Evolutionary conservation across 2,888 invertebrate species (phyloP).

Genomic region (Cetonia aurata): DNA sequence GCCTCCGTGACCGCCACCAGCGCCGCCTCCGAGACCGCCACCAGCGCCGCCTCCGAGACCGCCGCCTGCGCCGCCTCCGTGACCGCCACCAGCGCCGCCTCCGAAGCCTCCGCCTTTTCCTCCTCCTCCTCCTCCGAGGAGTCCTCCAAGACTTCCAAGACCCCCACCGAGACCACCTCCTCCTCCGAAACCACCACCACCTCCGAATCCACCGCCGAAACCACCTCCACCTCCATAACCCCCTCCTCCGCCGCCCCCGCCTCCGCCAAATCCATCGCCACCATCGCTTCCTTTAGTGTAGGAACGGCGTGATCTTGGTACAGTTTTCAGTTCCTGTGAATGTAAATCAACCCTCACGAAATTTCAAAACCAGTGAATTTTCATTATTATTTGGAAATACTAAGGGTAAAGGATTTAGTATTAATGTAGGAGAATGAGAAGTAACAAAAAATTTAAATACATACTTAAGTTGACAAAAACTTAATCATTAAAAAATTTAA

Average conservation of each 20-base stretch:
- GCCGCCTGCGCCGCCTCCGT: conserved; percentile 37
- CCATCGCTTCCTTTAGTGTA: conserved; percentile 17
- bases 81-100: conserved; percentile 47
- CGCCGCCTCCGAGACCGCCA: conserved; percentile 52
- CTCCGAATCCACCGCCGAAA: conserved; percentile 62
- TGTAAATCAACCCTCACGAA: not conserved
- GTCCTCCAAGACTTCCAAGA: conserved; percentile 28
- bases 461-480: too few species aligned
- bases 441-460: too few species aligned
- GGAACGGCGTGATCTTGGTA: conserved; percentile 43
- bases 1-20: conserved; percentile 39
- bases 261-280: conserved; percentile 54
- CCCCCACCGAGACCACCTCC: conserved; percentile 60
- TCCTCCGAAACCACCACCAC: conserved; percentile 63
- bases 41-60: conserved; percentile 58
- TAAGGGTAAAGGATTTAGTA: too few species aligned
- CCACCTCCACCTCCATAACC: conserved; percentile 26
- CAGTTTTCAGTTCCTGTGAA: conserved; percentile 48
- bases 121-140: conserved; percentile 43
- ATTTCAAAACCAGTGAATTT: too few species aligned
- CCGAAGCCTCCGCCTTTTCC: conserved; percentile 37
- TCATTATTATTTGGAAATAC: too few species aligned
- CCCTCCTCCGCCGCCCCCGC: conserved; percentile 13
- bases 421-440: too few species aligned
- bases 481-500: too few species aligned